Conservation (phyloP, 2,888 invertebrate species). For the Pteria penguin region DNA sequence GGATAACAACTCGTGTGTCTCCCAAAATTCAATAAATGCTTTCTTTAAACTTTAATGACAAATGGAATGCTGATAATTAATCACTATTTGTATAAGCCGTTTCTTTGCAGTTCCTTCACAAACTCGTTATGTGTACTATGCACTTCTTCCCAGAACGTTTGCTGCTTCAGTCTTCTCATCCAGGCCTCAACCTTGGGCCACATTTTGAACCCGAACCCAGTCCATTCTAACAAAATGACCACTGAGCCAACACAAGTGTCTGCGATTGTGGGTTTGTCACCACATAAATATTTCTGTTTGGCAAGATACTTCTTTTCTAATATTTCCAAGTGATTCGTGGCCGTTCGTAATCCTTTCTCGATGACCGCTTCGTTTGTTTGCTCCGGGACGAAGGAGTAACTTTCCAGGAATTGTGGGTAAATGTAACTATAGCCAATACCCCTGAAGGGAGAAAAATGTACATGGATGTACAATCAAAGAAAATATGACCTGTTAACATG, state of each 20-base stretch:
- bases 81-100: conserved; percentile 16
- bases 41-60: no score
- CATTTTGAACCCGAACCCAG: conserved; percentile 68
- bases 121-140: conserved; percentile 66
- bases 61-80: no score
- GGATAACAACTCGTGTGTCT: no score
- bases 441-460: conserved; percentile 51
- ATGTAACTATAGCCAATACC: conserved; percentile 67
- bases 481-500: neutral
- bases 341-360: conserved; percentile 64
- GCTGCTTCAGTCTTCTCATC: conserved; percentile 63
- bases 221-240: conserved; percentile 70
- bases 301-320: conserved; percentile 69
- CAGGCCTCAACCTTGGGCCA: conserved; percentile 71
- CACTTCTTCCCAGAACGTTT: conserved; percentile 71
- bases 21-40: no score
- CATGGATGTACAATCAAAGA: no score
- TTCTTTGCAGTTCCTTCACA: conserved; percentile 63
- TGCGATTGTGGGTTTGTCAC: conserved; percentile 66
- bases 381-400: conserved; percentile 64
- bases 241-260: conserved; percentile 69
- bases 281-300: conserved; percentile 63
- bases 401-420: conserved; percentile 73
- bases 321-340: conserved; percentile 65
- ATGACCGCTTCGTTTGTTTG: conserved; percentile 68